Conservation (phyloP, 1,140 invertebrate genomes). For the Pogonomyrmex californicus region DNA sequence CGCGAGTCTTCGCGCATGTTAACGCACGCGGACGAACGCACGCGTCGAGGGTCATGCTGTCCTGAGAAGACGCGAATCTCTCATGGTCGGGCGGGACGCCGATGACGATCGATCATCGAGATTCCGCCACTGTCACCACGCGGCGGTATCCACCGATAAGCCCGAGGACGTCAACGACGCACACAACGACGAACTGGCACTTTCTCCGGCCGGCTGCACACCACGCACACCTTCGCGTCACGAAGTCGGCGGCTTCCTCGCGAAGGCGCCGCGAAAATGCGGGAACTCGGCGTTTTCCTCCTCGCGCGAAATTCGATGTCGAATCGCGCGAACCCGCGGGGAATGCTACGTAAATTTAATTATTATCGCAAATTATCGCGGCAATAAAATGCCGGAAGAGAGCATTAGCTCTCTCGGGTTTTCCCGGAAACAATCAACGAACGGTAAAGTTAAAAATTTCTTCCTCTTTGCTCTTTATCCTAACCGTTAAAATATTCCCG, state of each 20-base stretch:
- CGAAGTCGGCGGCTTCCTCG: constrained; percentile 17
- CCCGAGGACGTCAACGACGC: constrained; percentile 23
- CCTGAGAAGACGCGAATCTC: constrained; percentile 37
- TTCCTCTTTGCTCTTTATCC: background rate
- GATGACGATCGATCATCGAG: constrained; percentile 44
- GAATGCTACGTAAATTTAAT: background rate
- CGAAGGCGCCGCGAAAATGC: background rate
- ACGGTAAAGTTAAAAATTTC: background rate
- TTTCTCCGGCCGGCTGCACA: constrained; percentile 42
- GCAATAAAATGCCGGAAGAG: background rate
- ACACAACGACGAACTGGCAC: constrained; percentile 36
- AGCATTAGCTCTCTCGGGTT: too few species aligned
- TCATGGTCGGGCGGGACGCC: constrained; percentile 62
- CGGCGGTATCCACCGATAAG: constrained; percentile 33
- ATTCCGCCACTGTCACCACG: constrained; percentile 26
- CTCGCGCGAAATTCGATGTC: background rate
- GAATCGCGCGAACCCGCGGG: background rate
- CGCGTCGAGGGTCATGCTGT: constrained; percentile 66
- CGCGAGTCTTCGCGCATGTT: constrained; percentile 77
- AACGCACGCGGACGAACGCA: constrained; percentile 66
- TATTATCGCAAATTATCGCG: constrained; percentile 36
- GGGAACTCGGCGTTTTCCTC: background rate
- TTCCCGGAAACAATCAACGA: constrained; percentile 3
- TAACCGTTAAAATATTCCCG: background rate
- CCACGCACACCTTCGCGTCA: constrained; percentile 23